Base-by-base conservation (phyloP, 2,113 vertebrate species). In the Campylomormyrus numenius region DNA sequence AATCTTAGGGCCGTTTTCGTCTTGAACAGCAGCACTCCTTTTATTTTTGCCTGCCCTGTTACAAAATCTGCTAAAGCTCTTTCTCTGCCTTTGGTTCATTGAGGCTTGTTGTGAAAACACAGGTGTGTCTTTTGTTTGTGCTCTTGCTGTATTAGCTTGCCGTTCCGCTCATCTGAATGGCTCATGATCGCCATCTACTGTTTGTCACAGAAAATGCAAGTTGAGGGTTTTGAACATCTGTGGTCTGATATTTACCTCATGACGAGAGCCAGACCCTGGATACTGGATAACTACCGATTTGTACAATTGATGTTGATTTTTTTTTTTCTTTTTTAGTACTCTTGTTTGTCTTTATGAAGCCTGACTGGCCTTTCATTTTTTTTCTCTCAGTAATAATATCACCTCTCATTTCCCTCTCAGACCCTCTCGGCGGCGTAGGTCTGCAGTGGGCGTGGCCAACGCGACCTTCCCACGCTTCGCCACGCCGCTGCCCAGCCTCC, bases 341-440 rank as follows among this genome's bases (percentile, higher is more conserved):
- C 5, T 13, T 15, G 35, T 24, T 31, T 58, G 52, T 46, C 31
- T 8, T 15, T 58, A 35, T 24, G 56, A 39, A 42, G 31, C 6
- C 17, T 39, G 31, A 2, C 74, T 19, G 62, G 9, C n/a, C 10
- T 27, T 66, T 56, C 77, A 70, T 2, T 39, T 31, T 17, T 91
- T 62, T 88, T 27, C 19, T 19, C 27, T 49, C 2, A 10, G 31
- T 70, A 80, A 77, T 56, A 31, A 31, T 58, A 11, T 46, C 17
- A 3, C 53, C n/a, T 13, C 2, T 0, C 1, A 0, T 91, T 87
- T 0, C 88, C 52, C 1, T 52, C 49, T 42, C 88, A 99, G 98
- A 92, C 97, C 97, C 0, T 95, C 96, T 0, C 96, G 98, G 3
- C 97, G 95, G 0, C 97, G 98, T 0, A 96, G 98, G 88, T 98